Evolutionary conservation across 2,888 invertebrate species (phyloP), one percentile per base, ranked within the genome.

Genomic region (Heteromurus nitidus): DNA sequence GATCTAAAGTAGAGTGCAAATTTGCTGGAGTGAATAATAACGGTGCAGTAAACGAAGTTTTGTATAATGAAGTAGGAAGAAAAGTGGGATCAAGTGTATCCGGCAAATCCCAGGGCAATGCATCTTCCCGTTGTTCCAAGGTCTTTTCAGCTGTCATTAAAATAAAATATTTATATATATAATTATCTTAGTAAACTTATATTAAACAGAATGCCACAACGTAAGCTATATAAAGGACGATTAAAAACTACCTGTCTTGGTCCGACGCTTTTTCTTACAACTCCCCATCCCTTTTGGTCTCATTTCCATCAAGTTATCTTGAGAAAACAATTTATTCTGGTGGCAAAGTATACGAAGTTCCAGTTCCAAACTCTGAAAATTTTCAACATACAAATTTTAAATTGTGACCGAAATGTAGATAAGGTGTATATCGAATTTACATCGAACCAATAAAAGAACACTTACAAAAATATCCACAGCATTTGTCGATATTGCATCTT

Each of bases 31-130:
- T n/a, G 18, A 69, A 42, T 26, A 69, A 47, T 7, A 11, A 22
- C 7, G 75, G 13, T 42, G 64, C 11, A 0, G 68, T n/a, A 9
- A 69, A 69, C 5, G 31, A 31, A 20, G 50, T 70, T 70, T 79
- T 79, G 62, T 77, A 77, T 24, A 79, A 16, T 16, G 70, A 64
- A n/a, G 77, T 79, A 9, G 77, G 70, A 31, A 79, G 24, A 70
- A 79, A 79, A 1, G 72, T 65, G 0, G 82, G 72, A 18, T 82
- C 82, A 44, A 64, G 30, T 24, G 82, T 36, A 18, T 36, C 16
- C 18, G 77, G 82, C 28, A 79, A 16, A 9, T 53, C 53, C 82
- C 82, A 82, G 11, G 82, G 82, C 20, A 82, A 50, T 62, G 72
- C 82, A 58, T 82, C 69, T 18, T 82, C 73, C 26, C 73, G 18